Base-by-base conservation (phyloP, 2,888 invertebrate genomes). In the Erebia aethiops region DNA sequence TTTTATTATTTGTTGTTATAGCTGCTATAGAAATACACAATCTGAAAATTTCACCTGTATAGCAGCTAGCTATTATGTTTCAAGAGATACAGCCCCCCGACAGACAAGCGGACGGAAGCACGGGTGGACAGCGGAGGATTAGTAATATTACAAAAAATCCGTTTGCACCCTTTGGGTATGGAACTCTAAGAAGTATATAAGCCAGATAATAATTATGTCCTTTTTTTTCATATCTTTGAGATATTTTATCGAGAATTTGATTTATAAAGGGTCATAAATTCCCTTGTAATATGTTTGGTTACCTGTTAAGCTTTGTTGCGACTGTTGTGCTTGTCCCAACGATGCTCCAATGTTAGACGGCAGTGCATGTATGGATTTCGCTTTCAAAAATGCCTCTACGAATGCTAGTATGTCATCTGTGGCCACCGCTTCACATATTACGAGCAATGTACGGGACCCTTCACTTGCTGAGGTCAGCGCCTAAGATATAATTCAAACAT, bases 371-470 rank as follows among this genome's bases (percentile, higher is more conserved):
- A 78, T 46, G 2, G 77, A 75, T 68, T 78, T 80, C 16, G 86
- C 87, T 65, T 82, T 76, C 1, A 80, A 77, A 62, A 88, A 74
- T 0, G 89, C 89, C 71, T 92, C 92, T 0, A 90, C 58, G 16
- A 78, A 75, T 2, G 88, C 78, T 41, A 92, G 80, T 35, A 79
- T 76, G 0, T 70, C 51, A n/a, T 13, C 43, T 5, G 71, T 71
- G 4, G 77, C 82, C 1, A 84, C 87, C 1, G 83, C 75, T 74
- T 84, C 88, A 10, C 80, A 43, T 51, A 90, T 71, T 3, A 88
- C 52, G 1, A 84, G 74, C 8, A 90, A 67, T 0, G 86, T 82
- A 5, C 85, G 87, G 0, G 77, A 79, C n/a, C 88, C 87, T 57
- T 89, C 87, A 1, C 80, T 79, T 0, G 89, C 84, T 0, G 83